Evolutionary conservation across 2,797 vertebrate species (phyloP), one percentile per base, ranked within the genome.

Genomic region (Neoniphon sammara): DNA sequence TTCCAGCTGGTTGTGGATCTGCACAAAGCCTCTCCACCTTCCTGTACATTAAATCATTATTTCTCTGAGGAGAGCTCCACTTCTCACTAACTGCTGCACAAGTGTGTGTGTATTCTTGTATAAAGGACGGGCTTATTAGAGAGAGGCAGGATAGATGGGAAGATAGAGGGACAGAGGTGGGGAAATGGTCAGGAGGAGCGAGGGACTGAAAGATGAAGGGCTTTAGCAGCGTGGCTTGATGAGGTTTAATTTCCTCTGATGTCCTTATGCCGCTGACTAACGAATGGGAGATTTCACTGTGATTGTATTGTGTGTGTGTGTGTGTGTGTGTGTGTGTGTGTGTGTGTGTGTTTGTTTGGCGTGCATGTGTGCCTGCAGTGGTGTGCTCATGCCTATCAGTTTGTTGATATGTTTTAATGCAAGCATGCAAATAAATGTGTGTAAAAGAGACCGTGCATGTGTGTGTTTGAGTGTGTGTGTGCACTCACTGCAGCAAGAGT

Each of bases 241-340:
- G 30, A 66, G 46, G 42, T 78, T 61, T 77, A 17, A 67, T 70
- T 67, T 77, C 63, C 69, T 65, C 44, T 66, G 15, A 72, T 66
- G 52, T 81, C 59, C 36, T 21, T 25, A 39, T 10, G 2, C 36
- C 36, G 8, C 11, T 0, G 12, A 70, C 27, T 23, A 31, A 25
- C 7, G 5, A 46, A 46, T n/a, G 34, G 55, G 20, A 50, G 14
- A 15, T 20, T 8, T 53, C 18, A 15, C 34, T n/a, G n/a, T n/a
- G 5, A 9, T 18, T 6, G 17, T 5, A 20, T 9, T 23, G 46
- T 54, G 36, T 72, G 39, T 44, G 30, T n/a, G n/a, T n/a, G n/a
- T 58, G 21, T 59, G 6, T 36, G 2, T 46, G n/a, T 39, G 18
- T 63, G 23, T 15, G 18, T 17, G 1, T 66, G n/a, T 58, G 25